Conservation (phyloP, 2,113 vertebrate species). For the Rostratula benghalensis region DNA sequence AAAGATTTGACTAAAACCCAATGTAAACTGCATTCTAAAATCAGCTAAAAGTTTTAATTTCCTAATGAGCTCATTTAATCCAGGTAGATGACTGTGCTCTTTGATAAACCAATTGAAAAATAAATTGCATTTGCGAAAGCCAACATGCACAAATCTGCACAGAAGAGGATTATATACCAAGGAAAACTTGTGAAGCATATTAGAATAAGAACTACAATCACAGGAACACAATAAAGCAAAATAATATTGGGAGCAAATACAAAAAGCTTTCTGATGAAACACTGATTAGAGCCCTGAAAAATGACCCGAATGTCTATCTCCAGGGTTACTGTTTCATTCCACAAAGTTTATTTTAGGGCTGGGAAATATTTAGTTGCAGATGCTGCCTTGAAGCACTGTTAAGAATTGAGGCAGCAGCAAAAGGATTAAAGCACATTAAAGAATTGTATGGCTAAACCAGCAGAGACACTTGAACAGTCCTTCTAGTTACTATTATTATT, state of each 20-base stretch:
- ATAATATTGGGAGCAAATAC: constrained; percentile 5
- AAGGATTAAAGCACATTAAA: neutral
- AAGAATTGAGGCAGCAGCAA: neutral
- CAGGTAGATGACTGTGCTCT: constrained; percentile 13
- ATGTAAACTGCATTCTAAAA: neutral
- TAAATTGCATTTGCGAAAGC: constrained; percentile 53
- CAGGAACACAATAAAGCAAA: constrained; percentile 29
- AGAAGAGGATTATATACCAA: constrained; percentile 43
- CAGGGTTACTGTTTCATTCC: constrained; percentile 2
- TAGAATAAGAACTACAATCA: neutral
- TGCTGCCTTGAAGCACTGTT: neutral
- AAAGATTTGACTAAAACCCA: constrained; percentile 1
- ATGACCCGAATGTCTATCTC: neutral
- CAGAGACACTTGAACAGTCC: neutral
- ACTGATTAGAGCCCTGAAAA: neutral
- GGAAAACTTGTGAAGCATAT: constrained; percentile 4
- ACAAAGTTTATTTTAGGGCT: neutral
- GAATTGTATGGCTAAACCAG: neutral
- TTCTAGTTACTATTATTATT: neutral
- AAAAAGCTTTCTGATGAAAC: constrained; percentile 25
- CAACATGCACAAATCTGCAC: neutral
- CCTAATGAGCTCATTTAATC: constrained; percentile 43
- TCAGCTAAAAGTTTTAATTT: constrained; percentile 40
- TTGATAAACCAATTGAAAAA: constrained; percentile 51
- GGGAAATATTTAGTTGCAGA: neutral